A percentile compares a stretch with the other conserved stretches of the same genome.
These are phyloP conservation scores for Podotricha telesiphe DNA, from an alignment of 2,888 invertebrate species.

Conservation along the genomic window DNA sequence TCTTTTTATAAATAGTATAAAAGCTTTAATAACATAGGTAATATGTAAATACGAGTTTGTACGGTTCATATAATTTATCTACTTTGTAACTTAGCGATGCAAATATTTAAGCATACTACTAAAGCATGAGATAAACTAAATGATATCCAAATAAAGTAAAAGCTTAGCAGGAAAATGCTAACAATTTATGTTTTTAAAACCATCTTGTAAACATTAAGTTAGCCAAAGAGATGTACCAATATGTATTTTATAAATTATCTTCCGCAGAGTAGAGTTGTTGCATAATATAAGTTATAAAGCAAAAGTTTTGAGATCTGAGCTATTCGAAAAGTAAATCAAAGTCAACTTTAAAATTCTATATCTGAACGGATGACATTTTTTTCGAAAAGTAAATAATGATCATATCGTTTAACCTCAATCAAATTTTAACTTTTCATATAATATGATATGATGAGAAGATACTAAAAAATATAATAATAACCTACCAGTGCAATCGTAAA, in stretches of 20 bases:
- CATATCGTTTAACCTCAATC: not conserved
- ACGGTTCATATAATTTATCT: not conserved
- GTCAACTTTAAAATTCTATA: too few species aligned
- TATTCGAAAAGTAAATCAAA: too few species aligned
- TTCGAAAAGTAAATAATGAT: not conserved
- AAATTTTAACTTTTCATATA: not conserved
- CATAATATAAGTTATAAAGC: too few species aligned
- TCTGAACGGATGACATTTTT: too few species aligned
- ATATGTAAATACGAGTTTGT: not conserved
- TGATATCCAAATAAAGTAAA: not conserved
- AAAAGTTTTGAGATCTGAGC: too few species aligned
- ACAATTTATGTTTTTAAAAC: not conserved
- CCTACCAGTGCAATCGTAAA: slow-evolving; percentile 92
- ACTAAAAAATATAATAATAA: not conserved
- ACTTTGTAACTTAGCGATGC: not conserved
- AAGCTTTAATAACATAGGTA: not conserved
- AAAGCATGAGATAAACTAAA: not conserved
- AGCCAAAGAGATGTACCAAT: not conserved
- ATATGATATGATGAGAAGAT: not conserved
- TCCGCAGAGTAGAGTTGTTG: not conserved
- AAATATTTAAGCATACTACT: not conserved
- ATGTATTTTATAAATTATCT: not conserved
- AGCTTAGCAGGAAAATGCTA: not conserved
- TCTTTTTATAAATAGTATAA: too few species aligned
- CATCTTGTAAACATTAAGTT: not conserved